Conservation (phyloP, 2,113 vertebrate species). For the Zonotrichia leucophrys region DNA sequence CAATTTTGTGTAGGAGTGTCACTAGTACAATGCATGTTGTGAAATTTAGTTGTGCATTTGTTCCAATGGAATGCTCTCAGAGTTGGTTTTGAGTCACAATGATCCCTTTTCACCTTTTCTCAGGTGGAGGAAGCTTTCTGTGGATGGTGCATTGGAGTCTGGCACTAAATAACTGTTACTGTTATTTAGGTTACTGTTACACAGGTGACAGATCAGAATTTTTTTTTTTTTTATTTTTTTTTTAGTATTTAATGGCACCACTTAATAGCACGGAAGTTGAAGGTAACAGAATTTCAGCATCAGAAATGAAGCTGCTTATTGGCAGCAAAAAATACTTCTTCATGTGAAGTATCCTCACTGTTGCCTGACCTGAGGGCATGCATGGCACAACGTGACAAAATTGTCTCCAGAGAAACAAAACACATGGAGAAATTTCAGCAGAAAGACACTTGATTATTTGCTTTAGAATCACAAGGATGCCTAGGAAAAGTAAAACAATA, state of each 20-base stretch:
- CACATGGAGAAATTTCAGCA: not conserved
- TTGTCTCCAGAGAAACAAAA: not conserved
- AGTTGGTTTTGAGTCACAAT: not conserved
- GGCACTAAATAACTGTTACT: not conserved
- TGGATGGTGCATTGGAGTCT: not conserved
- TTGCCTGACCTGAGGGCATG: not conserved
- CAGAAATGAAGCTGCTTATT: not conserved
- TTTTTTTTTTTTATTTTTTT: not conserved
- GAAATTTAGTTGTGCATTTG: not conserved
- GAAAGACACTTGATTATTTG: not conserved
- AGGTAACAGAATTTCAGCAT: not conserved
- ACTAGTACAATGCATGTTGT: not conserved
- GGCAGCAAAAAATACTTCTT: not conserved
- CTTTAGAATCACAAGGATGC: not conserved
- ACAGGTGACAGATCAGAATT: not conserved
- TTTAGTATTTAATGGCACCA: not conserved
- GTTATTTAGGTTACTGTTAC: not conserved
- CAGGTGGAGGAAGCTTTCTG: not conserved
- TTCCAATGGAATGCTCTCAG: not conserved
- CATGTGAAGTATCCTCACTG: not conserved
- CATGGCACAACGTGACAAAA: rapidly evolving
- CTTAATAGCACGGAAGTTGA: not conserved
- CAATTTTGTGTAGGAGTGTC: not conserved
- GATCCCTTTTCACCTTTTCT: not conserved
- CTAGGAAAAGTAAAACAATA: not conserved